Base-by-base conservation (phyloP, 2,888 invertebrate species). In the Tetheella fluctuosa region DNA sequence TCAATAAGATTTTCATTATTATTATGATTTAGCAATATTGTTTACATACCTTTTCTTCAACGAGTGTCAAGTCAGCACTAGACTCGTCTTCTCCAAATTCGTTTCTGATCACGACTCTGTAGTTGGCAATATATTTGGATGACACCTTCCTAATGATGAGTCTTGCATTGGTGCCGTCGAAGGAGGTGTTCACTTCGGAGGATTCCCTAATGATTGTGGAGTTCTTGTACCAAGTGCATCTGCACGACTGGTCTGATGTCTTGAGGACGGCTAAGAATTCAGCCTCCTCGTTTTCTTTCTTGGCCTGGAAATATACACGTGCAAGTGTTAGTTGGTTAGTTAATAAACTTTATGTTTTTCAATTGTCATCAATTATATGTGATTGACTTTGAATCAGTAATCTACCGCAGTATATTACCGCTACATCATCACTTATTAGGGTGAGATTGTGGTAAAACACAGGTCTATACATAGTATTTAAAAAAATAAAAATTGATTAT, bases 31-130 rank as follows among this genome's bases (percentile, higher is more conserved):
- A 10, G 10, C 10, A 30, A 30, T 2, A 13, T 58, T 23, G 58
- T 28, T 25, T 15, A 42, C 61, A 30, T 80, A 91, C 93, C 89
- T 95, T 94, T 81, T 94, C 94, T 68, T 93, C 93, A 1, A 93
- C 95, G 13, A 99, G 96, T 23, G 96, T 97, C 62, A 99, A 94
- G 77, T 97, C 96, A 55, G 98, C 97, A 54, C 95, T 95, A 1
- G 97, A 97, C 80, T 97, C 97, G 74, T 97, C 98, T 83, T 97
- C 96, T 57, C 99, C 99, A 74, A 95, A 96, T 84, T 98, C 97
- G 85, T 99, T 99, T 79, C 95, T 96, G 59, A 99, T 96, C 28
- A 97, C 95, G 53, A 98, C 95, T 79, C 95, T 96, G 88, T 98
- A 98, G 57, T 95, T 95, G 52, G 97, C 98, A 5, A 96, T 94